A percentile compares a stretch with the other conserved stretches of the same genome.
These are phyloP conservation scores for Prietella phreatophila DNA, from an alignment of 2,113 vertebrate genomes.

Conservation along the genomic window DNA sequence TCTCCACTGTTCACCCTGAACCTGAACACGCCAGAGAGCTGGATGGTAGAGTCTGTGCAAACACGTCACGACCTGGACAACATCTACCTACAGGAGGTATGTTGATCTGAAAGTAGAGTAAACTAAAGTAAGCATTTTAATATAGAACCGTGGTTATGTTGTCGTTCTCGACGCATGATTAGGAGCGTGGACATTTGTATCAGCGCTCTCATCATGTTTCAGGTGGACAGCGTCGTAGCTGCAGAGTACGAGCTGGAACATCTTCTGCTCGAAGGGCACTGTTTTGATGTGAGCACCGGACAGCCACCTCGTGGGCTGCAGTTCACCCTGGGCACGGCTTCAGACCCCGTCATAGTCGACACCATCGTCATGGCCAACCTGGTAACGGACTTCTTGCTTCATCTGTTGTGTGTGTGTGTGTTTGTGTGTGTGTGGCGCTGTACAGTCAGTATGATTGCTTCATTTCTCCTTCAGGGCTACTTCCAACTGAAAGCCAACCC, in stretches of 20 bases:
- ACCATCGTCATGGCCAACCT: conserved; percentile 99
- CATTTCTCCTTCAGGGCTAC: conserved; percentile 78
- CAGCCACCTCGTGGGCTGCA: conserved; percentile 95
- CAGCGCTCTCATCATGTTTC: background rate
- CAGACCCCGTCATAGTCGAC: conserved; percentile 83
- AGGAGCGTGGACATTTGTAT: background rate
- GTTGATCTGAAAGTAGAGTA: background rate
- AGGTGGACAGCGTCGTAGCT: conserved; percentile 89
- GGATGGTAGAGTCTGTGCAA: conserved; percentile 96
- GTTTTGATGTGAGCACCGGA: conserved; percentile 94
- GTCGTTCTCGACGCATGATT: background rate
- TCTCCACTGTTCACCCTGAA: conserved; percentile 94
- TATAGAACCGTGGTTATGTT: background rate
- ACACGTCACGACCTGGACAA: conserved; percentile 96
- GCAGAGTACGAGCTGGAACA: conserved; percentile 95
- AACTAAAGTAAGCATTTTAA: background rate
- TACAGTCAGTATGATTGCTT: background rate
- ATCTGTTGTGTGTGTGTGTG: background rate
- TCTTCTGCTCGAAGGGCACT: conserved; percentile 92
- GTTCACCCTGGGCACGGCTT: conserved; percentile 88
- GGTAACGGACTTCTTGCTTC: conserved; percentile 66
- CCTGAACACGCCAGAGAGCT: conserved; percentile 93
- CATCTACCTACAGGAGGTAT: conserved; percentile 94
- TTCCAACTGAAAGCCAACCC: conserved; percentile 98
- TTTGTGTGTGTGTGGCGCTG: background rate